Conservation (phyloP, 2,797 vertebrate genomes). For the Xiphorhynchus erythropygius region DNA sequence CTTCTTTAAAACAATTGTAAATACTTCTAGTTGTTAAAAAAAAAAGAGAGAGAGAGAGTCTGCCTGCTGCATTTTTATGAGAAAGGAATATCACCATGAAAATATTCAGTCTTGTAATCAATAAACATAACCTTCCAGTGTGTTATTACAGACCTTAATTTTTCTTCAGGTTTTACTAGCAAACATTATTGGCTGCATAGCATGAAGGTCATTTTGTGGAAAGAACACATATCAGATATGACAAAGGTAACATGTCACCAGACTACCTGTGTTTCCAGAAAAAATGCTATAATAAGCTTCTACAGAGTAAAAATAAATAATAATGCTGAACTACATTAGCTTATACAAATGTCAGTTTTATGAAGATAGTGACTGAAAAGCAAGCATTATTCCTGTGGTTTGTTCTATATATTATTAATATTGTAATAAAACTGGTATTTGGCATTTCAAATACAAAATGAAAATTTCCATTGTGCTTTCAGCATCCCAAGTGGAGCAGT, state of each 20-base stretch:
- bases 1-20: constrained; percentile 57
- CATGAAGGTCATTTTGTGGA: constrained; percentile 55
- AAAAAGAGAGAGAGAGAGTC: not conserved
- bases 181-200: constrained; percentile 7
- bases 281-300: not conserved
- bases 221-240: not conserved
- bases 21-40: not conserved
- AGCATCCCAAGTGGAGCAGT: not conserved
- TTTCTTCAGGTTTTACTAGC: constrained; percentile 50
- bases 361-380: not conserved
- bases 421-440: not conserved
- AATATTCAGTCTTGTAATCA: constrained; percentile 34
- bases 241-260: constrained; percentile 4
- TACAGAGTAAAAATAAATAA: not conserved
- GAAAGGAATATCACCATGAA: not conserved
- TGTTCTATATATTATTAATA: not conserved
- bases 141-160: constrained; percentile 52
- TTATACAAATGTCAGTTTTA: constrained; percentile 1
- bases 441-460: not conserved
- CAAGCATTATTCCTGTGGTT: not conserved
- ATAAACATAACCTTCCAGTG: constrained; percentile 48
- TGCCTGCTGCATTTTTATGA: constrained; percentile 13
- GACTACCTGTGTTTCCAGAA: not conserved
- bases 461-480: not conserved
- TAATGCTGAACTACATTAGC: not conserved